Evolutionary conservation across 2,113 vertebrate genomes (phyloP).

Genomic region (Chauna torquata): DNA sequence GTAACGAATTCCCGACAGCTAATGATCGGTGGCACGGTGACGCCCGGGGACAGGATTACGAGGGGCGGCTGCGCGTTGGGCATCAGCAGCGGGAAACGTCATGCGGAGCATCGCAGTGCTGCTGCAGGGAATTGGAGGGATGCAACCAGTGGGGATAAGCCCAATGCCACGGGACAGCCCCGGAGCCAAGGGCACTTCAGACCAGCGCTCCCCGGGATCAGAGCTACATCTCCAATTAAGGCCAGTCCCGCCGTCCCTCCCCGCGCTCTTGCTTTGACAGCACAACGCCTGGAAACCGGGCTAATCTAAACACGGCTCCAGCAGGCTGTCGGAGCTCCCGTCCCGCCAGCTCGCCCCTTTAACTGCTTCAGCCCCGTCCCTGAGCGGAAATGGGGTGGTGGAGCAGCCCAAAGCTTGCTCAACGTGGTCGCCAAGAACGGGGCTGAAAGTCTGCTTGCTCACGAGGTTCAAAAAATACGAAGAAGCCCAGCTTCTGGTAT

Average conservation of each 20-base stretch:
- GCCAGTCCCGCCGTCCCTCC: background rate
- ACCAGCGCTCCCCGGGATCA: background rate
- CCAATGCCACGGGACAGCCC: background rate
- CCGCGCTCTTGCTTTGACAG: background rate
- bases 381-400: fast-evolving
- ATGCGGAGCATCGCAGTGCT: too few species aligned
- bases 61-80: too few species aligned
- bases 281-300: background rate
- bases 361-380: background rate
- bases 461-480: background rate
- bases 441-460: background rate
- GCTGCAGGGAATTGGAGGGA: too few species aligned
- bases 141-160: too few species aligned
- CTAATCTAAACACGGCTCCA: conserved; percentile 12
- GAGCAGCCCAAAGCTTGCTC: background rate
- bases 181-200: background rate
- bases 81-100: too few species aligned
- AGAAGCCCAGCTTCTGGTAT: background rate
- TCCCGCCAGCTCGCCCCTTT: fast-evolving
- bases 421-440: background rate
- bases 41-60: too few species aligned
- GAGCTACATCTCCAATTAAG: conserved; percentile 55
- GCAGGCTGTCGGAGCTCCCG: background rate
- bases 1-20: fast-evolving
- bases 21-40: fast-evolving